A percentile compares a stretch with the other conserved stretches of the same genome.
These are phyloP conservation scores for Caenorhabditis angaria DNA, from an alignment of 2,888 invertebrate species.

Conservation along the genomic window DNA sequence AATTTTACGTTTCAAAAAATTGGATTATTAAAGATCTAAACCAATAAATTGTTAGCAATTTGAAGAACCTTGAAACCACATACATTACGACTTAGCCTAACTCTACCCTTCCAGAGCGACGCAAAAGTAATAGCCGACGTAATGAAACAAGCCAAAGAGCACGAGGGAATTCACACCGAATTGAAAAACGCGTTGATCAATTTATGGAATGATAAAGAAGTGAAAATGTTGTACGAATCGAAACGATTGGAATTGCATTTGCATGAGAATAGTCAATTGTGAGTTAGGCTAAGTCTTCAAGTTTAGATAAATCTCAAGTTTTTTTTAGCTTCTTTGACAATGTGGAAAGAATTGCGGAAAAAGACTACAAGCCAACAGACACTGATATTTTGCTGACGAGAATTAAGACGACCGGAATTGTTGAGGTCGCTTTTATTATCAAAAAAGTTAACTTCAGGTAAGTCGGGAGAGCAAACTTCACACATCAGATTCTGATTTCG, in stretches of 20 bases:
- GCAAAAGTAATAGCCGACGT: constrained; percentile 57
- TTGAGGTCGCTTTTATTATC: constrained; percentile 54
- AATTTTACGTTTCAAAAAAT: not conserved
- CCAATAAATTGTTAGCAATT: too few relatives aligned
- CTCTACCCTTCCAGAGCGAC: constrained; percentile 63
- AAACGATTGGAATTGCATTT: constrained; percentile 59
- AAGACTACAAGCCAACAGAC: constrained; percentile 58
- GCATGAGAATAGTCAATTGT: constrained; percentile 66
- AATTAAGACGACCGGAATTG: constrained; percentile 63
- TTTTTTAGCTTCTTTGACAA: constrained; percentile 66
- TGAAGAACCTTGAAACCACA: too few relatives aligned
- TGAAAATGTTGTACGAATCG: constrained; percentile 40
- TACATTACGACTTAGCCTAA: too few relatives aligned
- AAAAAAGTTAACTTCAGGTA: constrained; percentile 57
- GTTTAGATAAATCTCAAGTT: not conserved
- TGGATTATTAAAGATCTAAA: not conserved
- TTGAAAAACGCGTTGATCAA: constrained; percentile 58
- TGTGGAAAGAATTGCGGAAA: constrained; percentile 58
- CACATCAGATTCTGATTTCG: too few relatives aligned
- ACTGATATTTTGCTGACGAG: constrained; percentile 67
- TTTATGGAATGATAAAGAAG: constrained; percentile 49
- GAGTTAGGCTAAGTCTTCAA: constrained; percentile 6
- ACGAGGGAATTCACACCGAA: constrained; percentile 56
- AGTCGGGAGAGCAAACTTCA: too few relatives aligned
- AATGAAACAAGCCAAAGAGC: constrained; percentile 56